Evolutionary conservation across 1,140 invertebrate genomes (phyloP).

Genomic region (Neodiprion pinetum): DNA sequence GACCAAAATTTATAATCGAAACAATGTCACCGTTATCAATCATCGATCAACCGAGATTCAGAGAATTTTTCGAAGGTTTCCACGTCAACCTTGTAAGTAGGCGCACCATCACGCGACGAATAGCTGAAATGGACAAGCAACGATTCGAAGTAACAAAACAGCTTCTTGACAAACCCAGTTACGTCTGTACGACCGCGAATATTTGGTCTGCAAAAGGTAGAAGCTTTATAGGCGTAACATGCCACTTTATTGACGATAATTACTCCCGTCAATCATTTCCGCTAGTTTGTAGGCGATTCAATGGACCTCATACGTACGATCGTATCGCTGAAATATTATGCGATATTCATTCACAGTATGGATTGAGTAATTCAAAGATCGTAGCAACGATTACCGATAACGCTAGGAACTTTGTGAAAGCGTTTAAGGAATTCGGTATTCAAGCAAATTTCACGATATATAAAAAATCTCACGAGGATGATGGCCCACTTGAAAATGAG

Average conservation of each 20-base stretch:
- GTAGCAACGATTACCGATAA: slow-evolving; percentile 35
- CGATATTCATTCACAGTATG: slow-evolving; percentile 27
- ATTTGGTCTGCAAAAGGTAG: slow-evolving; percentile 20
- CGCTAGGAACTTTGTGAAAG: slow-evolving; percentile 36
- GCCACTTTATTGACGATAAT: slow-evolving; percentile 17
- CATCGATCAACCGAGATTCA: too few species aligned
- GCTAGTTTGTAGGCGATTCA: slow-evolving; percentile 32
- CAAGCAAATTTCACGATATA: background rate
- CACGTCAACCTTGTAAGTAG: too few species aligned
- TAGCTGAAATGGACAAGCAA: too few species aligned
- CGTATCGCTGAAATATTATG: slow-evolving; percentile 26
- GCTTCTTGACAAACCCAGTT: background rate
- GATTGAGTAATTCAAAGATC: slow-evolving; percentile 30
- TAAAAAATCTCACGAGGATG: slow-evolving; percentile 13
- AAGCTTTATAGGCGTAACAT: slow-evolving; percentile 23
- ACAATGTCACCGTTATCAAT: too few species aligned
- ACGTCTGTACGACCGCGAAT: slow-evolving; percentile 27
- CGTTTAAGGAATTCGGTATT: slow-evolving; percentile 26
- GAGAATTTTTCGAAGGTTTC: too few species aligned
- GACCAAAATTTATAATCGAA: too few species aligned
- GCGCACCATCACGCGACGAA: too few species aligned
- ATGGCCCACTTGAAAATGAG: slow-evolving; percentile 3
- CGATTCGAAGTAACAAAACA: too few species aligned
- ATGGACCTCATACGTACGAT: slow-evolving; percentile 25
- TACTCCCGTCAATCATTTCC: slow-evolving; percentile 24